Percentiles rank a stretch among this genome's conserved stretches.
Conservation (phyloP, 2,113 vertebrate genomes). For the Globicephala melas region DNA sequence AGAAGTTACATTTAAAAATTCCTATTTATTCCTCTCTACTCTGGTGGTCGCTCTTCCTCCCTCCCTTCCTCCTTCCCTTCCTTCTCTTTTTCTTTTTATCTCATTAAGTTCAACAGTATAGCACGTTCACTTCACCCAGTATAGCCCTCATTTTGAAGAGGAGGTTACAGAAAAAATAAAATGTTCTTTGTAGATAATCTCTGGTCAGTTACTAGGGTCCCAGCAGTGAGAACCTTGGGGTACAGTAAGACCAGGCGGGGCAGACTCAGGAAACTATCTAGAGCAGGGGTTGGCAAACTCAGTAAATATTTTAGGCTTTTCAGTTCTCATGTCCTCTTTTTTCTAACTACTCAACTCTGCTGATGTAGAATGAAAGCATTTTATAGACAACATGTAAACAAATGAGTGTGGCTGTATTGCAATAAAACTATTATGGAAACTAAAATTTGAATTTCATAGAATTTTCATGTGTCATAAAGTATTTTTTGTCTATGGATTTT, state of each 20-base stretch:
- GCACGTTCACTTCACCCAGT: background rate
- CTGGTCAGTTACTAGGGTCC: background rate
- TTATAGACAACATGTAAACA: background rate
- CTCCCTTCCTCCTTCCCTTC: background rate
- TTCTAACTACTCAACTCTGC: background rate
- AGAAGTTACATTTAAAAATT: constrained; percentile 47
- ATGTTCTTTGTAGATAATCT: background rate
- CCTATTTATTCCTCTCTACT: background rate
- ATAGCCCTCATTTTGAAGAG: background rate
- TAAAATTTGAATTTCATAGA: background rate
- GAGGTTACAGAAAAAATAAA: background rate
- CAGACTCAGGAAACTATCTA: background rate
- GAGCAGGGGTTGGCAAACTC: background rate
- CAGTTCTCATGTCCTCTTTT: background rate
- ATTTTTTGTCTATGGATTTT: background rate
- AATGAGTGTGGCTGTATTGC: background rate
- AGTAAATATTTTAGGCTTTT: background rate
- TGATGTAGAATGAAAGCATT: background rate
- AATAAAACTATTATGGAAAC: background rate
- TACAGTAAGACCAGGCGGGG: background rate
- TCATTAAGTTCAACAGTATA: background rate
- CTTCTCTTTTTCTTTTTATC: background rate
- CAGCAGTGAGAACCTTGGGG: background rate
- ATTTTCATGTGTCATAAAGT: background rate
- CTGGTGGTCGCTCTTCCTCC: background rate